Conservation (phyloP, 2,888 invertebrate genomes). For the Baronia brevicornis region DNA sequence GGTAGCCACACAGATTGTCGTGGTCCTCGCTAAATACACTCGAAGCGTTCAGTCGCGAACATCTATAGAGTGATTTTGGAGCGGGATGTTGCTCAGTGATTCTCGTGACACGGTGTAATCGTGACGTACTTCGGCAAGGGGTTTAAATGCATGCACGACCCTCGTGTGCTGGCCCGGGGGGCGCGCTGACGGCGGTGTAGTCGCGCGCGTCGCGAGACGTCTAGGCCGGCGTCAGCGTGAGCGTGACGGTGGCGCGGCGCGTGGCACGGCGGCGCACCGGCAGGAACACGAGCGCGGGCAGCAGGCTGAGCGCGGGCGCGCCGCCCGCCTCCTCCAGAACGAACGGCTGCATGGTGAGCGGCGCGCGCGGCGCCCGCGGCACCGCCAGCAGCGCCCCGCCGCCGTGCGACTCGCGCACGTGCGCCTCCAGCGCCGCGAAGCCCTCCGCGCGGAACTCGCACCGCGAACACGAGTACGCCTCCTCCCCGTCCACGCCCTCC, state of each 20-base stretch:
- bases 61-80: no score
- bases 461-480: constrained; percentile 64
- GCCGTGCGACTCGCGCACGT: constrained; percentile 65
- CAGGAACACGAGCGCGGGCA: constrained; percentile 94
- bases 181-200: constrained; percentile 49
- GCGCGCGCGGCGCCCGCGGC: constrained; percentile 74
- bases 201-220: constrained; percentile 28
- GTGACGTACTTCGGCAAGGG: no score
- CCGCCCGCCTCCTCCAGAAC: constrained; percentile 81
- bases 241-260: constrained; percentile 91
- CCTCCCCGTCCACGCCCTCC: constrained; percentile 39
- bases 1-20: no score
- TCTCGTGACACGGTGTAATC: no score
- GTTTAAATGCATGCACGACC: no score
- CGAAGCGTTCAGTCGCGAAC: no score
- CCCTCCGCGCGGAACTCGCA: constrained; percentile 67
- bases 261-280: constrained; percentile 92
- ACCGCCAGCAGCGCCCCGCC: constrained; percentile 70
- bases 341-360: constrained; percentile 95
- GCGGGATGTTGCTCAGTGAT: no score
- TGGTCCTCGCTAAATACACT: no score
- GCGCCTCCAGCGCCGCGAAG: constrained; percentile 65
- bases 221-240: constrained; percentile 95
- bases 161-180: no score
- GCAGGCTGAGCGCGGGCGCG: constrained; percentile 79